A percentile compares a stretch with the other conserved stretches of the same genome.
Conservation (phyloP, 2,797 vertebrate species). For the Tinamus major region DNA sequence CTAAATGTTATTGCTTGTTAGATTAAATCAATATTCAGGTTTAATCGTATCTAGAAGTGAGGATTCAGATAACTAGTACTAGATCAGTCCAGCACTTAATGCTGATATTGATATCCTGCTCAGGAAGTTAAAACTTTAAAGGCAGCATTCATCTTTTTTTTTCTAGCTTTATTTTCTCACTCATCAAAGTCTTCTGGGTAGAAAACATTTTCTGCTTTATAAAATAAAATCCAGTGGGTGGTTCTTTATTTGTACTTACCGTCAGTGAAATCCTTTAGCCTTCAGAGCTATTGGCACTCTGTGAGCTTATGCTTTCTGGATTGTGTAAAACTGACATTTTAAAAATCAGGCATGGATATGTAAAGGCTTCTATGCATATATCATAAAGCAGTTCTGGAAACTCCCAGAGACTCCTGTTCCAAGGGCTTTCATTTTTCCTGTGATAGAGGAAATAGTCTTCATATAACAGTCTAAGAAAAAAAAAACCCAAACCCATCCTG, state of each 20-base stretch:
- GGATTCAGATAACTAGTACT: neutral
- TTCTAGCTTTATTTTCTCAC: neutral
- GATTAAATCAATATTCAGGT: neutral
- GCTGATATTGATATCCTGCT: neutral
- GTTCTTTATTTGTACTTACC: neutral
- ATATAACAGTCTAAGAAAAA: neutral
- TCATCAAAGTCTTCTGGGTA: neutral
- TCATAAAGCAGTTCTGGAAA: neutral
- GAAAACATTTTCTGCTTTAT: neutral
- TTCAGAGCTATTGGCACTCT: neutral
- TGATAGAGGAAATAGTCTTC: neutral
- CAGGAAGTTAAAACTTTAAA: neutral
- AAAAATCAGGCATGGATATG: neutral
- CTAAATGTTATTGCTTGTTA: neutral
- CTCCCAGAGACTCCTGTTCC: neutral
- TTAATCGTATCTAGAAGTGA: neutral
- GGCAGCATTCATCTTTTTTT: neutral
- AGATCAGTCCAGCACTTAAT: neutral
- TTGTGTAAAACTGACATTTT: slow-evolving; percentile 4
- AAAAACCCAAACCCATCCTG: neutral
- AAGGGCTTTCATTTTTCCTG: neutral
- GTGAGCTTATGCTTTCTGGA: neutral
- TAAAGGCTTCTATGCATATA: neutral
- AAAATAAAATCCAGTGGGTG: neutral
- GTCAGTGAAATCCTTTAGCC: slow-evolving; percentile 17